Base-by-base conservation (phyloP, 2,113 vertebrate genomes). In the Toxotes chatareus region DNA sequence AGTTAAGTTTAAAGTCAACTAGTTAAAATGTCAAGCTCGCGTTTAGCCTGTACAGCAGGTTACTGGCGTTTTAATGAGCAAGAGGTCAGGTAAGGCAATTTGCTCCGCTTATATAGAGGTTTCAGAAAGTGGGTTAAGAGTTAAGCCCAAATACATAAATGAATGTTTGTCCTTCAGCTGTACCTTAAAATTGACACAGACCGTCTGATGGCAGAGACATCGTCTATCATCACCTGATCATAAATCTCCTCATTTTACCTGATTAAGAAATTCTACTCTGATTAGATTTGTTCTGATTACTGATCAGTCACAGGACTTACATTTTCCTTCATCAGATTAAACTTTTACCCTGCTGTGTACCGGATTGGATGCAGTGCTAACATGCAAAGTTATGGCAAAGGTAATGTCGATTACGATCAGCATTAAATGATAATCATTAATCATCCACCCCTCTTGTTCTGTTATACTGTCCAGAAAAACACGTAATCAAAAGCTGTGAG, bases 241-340 rank as follows among this genome's bases (percentile, higher is more conserved):
- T 5, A 9, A 1, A 61, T 38, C 12, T 31, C 38, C 67, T 59
- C 7, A n/a, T 81, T 89, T 87, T 49, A 80, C 79, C 62, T 23
- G 47, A 86, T 82, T 73, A 62, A 47, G 55, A 79, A 62, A 67
- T 66, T 75, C 5, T 46, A 14, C 34, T 38, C 14, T 51, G 72
- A 86, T 86, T 74, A 5, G 49, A 55, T 42, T 64, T 83, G 4
- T 76, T 76, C 42, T 65, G 66, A 31, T 89, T 63, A 57, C 42
- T 12, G 42, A 84, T 75, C 59, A 57, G 76, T 88, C 87, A 91
- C 72, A 84, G 0, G 84, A 57, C 82, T 87, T 71, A 65, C 31
- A 69, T 90, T 89, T 86, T 67, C 51, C n/a, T 3, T 88, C 68
- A 72, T 70, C 38, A 53, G 74, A 77, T 83, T 80, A 74, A 84